These are phyloP conservation scores for Morpho helenor DNA, from an alignment of 2,888 invertebrate species.

Conservation along the genomic window DNA sequence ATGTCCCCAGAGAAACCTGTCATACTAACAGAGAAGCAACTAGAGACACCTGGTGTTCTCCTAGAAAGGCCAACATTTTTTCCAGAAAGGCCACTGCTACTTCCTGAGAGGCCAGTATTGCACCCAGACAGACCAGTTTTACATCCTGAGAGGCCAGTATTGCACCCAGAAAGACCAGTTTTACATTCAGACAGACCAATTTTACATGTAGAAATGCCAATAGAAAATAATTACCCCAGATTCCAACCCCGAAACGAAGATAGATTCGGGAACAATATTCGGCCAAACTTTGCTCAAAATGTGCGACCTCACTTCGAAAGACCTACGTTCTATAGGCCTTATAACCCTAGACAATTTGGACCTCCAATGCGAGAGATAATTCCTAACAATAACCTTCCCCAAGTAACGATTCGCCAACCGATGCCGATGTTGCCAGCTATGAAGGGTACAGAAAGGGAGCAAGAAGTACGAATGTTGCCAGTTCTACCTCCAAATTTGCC, in stretches of 20 bases:
- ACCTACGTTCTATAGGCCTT: slow-evolving; percentile 42
- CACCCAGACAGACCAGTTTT: slow-evolving; percentile 17
- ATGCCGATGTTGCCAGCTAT: slow-evolving; percentile 27
- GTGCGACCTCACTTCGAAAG: slow-evolving; percentile 44
- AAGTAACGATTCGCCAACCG: slow-evolving; percentile 56
- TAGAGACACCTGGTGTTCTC: not conserved
- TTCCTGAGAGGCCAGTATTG: slow-evolving; percentile 10
- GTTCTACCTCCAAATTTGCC: slow-evolving; percentile 46
- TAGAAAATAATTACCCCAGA: slow-evolving; percentile 30
- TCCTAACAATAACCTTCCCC: slow-evolving; percentile 50
- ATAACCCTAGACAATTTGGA: slow-evolving; percentile 39
- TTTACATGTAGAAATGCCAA: slow-evolving; percentile 8
- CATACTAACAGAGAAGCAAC: slow-evolving; percentile 24
- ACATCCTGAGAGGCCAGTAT: slow-evolving; percentile 11
- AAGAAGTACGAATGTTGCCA: slow-evolving; percentile 65
- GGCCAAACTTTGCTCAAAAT: slow-evolving; percentile 30
- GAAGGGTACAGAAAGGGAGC: slow-evolving; percentile 47
- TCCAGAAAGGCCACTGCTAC: slow-evolving; percentile 29
- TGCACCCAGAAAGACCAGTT: slow-evolving; percentile 23
- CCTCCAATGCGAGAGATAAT: slow-evolving; percentile 46
- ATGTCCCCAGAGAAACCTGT: slow-evolving; percentile 21
- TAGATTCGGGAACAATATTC: slow-evolving; percentile 31
- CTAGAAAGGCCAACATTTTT: slow-evolving; percentile 29
- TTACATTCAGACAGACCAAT: slow-evolving; percentile 27
- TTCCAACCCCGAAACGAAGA: slow-evolving; percentile 35